Percentiles rank a stretch among this genome's conserved stretches.
phyloP scores from a whole-genome alignment of 2,797 vertebrate species.

The Pogonophryne albipinna region DNA sequence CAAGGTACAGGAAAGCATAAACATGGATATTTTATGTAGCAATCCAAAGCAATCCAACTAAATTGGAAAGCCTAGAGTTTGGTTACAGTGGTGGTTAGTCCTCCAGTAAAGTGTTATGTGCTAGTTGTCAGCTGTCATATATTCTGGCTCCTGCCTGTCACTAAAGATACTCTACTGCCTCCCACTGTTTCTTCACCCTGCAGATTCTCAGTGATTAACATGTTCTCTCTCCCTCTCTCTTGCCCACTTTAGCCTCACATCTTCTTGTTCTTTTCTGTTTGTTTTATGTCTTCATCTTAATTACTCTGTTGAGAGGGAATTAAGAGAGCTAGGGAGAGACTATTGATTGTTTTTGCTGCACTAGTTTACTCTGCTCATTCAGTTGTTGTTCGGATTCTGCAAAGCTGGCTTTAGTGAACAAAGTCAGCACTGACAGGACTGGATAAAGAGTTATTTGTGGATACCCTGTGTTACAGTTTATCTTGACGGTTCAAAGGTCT shows the following conservation, averaged over 20 bases:
- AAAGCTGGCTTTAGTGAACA: constrained; percentile 30
- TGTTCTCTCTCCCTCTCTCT: constrained; percentile 5
- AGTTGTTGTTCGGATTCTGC: constrained; percentile 58
- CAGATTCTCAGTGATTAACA: constrained; percentile 45
- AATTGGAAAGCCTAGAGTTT: constrained; percentile 20
- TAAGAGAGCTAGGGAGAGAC: constrained; percentile 4
- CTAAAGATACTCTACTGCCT: constrained; percentile 35
- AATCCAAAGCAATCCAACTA: constrained; percentile 8
- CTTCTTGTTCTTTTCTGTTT: constrained; percentile 23
- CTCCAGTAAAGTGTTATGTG: constrained; percentile 3
- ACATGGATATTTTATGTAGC: constrained; percentile 10
- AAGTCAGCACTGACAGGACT: constrained; percentile 47
- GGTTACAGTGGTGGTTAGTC: background rate
- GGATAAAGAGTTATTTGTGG: constrained; percentile 45
- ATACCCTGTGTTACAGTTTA: constrained; percentile 24
- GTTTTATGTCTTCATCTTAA: constrained; percentile 69
- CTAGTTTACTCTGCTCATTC: constrained; percentile 59
- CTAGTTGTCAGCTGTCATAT: constrained; percentile 9
- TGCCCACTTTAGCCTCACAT: constrained; percentile 22
- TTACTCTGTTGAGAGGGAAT: constrained; percentile 57
- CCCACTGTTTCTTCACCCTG: constrained; percentile 18
- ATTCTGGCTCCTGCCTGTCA: constrained; percentile 26
- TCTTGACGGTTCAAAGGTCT: constrained; percentile 30
- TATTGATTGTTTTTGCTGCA: constrained; percentile 68
- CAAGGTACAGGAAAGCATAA: background rate